Evolutionary conservation across 2,113 vertebrate species (phyloP).

Genomic region (Bubalus kerabau): DNA sequence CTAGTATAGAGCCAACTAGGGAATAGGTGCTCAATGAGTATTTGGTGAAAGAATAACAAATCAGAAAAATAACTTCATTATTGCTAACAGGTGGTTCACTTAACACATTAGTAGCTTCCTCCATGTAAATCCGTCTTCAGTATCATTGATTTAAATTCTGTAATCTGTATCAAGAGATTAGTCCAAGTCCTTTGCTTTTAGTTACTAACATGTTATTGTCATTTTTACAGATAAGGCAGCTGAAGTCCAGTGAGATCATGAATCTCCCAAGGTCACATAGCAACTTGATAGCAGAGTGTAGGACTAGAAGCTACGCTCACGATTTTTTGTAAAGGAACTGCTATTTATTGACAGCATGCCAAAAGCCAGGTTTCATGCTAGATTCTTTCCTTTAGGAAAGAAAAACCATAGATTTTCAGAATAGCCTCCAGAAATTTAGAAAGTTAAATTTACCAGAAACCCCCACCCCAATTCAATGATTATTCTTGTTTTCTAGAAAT

Average conservation of each 20-base stretch:
- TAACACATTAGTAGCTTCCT: background rate
- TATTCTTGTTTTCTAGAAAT: background rate
- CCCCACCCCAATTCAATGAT: background rate
- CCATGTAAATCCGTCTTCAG: constrained; percentile 7
- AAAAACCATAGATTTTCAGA: background rate
- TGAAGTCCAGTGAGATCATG: background rate
- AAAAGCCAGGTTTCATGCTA: background rate
- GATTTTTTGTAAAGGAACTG: background rate
- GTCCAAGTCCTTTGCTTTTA: background rate
- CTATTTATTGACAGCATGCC: background rate
- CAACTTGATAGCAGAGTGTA: background rate
- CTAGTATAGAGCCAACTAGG: background rate
- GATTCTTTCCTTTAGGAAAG: background rate
- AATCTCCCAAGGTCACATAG: background rate
- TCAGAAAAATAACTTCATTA: constrained; percentile 21
- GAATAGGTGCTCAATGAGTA: background rate
- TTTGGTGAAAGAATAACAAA: constrained; percentile 47
- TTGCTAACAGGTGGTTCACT: background rate
- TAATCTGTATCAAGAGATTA: background rate
- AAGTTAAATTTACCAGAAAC: background rate
- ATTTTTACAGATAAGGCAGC: background rate
- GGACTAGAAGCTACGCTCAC: background rate
- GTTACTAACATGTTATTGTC: constrained; percentile 1
- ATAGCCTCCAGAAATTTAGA: background rate
- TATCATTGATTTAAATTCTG: constrained; percentile 21